Conservation (phyloP, 1,140 invertebrate genomes). For the Drosophila pseudoananassae region DNA sequence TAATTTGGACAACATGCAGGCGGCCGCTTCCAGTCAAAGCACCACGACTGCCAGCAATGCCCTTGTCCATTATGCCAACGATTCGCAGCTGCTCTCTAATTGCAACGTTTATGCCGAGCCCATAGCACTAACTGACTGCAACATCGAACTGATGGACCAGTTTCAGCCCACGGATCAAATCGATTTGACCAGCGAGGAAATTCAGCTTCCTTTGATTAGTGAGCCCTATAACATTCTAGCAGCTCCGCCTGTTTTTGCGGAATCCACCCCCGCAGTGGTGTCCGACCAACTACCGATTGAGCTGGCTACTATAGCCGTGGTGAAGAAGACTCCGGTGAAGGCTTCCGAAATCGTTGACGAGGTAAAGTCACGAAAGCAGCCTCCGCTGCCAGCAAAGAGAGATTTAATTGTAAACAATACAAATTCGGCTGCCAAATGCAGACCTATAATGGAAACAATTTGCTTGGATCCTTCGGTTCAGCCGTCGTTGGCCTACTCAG, state of each 20-base stretch:
- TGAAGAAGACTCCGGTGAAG: conserved; percentile 66
- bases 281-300: conserved; percentile 63
- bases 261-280: conserved; percentile 28
- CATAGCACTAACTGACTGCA: conserved; percentile 73
- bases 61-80: conserved; percentile 62
- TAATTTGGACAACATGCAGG: conserved; percentile 58
- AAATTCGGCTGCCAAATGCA: neutral
- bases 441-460: conserved; percentile 15
- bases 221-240: conserved; percentile 67
- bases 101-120: conserved; percentile 57
- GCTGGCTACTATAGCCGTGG: conserved; percentile 63
- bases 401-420: conserved; percentile 61
- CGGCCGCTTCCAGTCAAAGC: conserved; percentile 16
- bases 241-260: conserved; percentile 44
- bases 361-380: conserved; percentile 62
- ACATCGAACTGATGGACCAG: conserved; percentile 80
- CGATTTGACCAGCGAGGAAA: conserved; percentile 73
- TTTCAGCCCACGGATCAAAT: conserved; percentile 77
- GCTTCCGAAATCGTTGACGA: conserved; percentile 58
- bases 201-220: conserved; percentile 58
- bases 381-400: conserved; percentile 62
- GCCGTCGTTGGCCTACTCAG: conserved; percentile 61
- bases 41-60: conserved; percentile 29
- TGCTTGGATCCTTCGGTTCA: conserved; percentile 24
- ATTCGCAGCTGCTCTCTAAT: conserved; percentile 69